phyloP scores from a whole-genome alignment of 2,888 invertebrate species.

The Idaea aversata region DNA sequence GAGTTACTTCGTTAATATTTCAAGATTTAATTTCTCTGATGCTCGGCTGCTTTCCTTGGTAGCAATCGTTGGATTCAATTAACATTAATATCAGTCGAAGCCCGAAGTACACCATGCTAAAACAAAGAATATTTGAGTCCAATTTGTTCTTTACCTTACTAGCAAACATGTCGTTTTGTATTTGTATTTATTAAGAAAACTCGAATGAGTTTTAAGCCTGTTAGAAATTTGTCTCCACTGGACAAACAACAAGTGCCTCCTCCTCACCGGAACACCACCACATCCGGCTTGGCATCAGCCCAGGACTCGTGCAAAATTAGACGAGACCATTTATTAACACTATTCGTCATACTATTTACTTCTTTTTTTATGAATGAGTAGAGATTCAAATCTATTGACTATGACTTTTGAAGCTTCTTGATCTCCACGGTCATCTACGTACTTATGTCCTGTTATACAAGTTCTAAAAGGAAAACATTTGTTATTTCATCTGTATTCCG shows the following conservation, averaged over 20 bases:
- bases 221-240: neutral
- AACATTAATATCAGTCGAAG: neutral
- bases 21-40: neutral
- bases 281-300: slow-evolving; percentile 69
- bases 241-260: neutral
- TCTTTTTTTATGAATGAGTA: slow-evolving; percentile 30
- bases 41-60: no score
- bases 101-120: neutral
- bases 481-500: neutral
- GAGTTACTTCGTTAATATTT: neutral
- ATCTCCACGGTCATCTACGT: neutral
- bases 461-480: neutral
- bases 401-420: neutral
- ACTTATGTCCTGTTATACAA: neutral
- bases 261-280: slow-evolving; percentile 71
- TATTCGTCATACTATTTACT: slow-evolving; percentile 43
- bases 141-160: neutral
- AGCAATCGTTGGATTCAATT: no score
- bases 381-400: neutral
- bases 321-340: slow-evolving; percentile 33
- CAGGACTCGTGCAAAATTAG: slow-evolving; percentile 55
- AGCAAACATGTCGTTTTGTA: neutral
- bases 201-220: neutral
- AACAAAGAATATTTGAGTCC: neutral
- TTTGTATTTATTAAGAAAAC: neutral